Base-by-base conservation (phyloP, 2,797 vertebrate genomes). In the Clarias platycephalus region DNA sequence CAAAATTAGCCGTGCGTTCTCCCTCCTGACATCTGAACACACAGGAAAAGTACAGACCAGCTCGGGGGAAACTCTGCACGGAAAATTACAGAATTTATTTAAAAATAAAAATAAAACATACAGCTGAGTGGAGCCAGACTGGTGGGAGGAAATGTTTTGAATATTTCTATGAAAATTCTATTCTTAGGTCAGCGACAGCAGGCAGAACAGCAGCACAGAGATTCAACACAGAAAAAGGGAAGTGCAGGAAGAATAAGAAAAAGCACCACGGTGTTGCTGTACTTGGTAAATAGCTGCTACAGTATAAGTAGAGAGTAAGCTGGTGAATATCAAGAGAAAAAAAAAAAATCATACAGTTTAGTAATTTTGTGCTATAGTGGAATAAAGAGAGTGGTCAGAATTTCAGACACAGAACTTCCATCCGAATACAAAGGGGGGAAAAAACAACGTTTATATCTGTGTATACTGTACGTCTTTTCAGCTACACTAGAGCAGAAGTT, bases 51-150 rank as follows among this genome's bases (percentile, higher is more conserved):
- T 71, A 84, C 85, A 84, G 85, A 40, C 18, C 40, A 5, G 28
- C 24, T 74, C 44, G 13, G 0, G 49, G 49, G 49, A 76, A 74
- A 63, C 53, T 67, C 67, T 4, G 40, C 60, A 53, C 53, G 70
- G 83, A 90, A 88, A 86, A 84, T 81, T 78, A 76, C 87, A 49
- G 77, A 82, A 88, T 86, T 86, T 74, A 84, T 86, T 78, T 13
- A 53, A 53, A 53, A 53, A 53, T 53, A 53, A 53, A 53, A 53
- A 53, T 13, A 83, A 84, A 84, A 66, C 49, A 4, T 37, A 26
- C 62, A 0, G 20, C 40, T 9, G 64, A 37, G 75, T 13, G 55
- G 60, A 20, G 26, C 6, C n/a, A 57, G 64, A 64, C 75, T 24
- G 82, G 84, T 63, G 84, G 81, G 55, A 79, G 58, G 55, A 63